Base-by-base conservation (phyloP, 2,113 vertebrate genomes). In the Nothobranchius furzeri region DNA sequence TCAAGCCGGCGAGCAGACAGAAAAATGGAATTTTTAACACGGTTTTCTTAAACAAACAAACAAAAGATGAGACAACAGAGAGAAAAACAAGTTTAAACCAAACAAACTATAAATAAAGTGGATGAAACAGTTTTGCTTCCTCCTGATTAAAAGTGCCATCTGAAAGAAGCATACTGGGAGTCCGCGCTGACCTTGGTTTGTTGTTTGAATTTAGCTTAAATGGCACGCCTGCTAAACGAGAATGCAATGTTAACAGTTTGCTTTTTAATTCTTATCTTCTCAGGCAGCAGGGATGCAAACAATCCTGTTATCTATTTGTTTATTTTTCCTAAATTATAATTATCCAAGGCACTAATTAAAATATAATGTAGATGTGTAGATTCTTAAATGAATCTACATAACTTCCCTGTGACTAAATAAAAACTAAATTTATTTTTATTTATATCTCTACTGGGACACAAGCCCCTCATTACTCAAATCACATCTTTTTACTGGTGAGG, bases 141-240 rank as follows among this genome's bases (percentile, higher is more conserved):
- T 79, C 66, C 87, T 90, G 71, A 90, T 89, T 90, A 88, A 53
- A 65, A 90, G 85, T 90, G 89, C 83, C 89, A 90, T 89, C 82
- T 88, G 64, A 53, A 83, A 81, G 65, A 70, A 80, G 83, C 75
- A 70, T 85, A 79, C 83, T 82, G 85, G 83, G 85, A 91, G 79
- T 85, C 84, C 37, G 71, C 1, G 70, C 81, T 90, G 87, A 90
- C 90, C 90, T 91, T 91, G 90, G 81, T 83, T 87, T 90, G 71
- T 79, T 17, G 83, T 90, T 88, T 89, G 85, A 89, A 88, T 88
- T 86, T 82, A 88, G 80, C 87, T 90, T 90, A 88, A 87, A 89
- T 87, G 83, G 81, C 5, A 54, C 4, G 9, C 72, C 70, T 85
- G 84, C 75, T 91, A 89, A 91, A 89, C 90, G 87, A 87, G 72